Evolutionary conservation across 2,888 invertebrate genomes (phyloP), one percentile per base, ranked within the genome.

Genomic region (Agriopis marginaria): DNA sequence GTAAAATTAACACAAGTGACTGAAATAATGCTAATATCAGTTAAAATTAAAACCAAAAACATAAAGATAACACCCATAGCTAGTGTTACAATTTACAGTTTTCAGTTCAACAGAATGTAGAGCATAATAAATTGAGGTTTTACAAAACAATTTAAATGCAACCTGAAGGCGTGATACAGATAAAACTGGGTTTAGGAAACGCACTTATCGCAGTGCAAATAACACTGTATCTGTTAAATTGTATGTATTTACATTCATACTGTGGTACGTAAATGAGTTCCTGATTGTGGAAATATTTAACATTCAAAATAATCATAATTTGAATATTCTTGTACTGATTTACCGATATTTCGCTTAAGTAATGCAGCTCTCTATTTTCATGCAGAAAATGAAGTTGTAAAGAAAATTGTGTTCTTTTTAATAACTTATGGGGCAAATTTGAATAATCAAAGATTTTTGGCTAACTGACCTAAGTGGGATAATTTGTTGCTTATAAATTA

Each of bases 171-270:
- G 39, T 67, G 69, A 17, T 66, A 65, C 69, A 75, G 73, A 72
- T 75, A 75, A 72, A 75, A 75, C 69, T 75, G 67, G 70, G 75
- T 75, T 77, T 75, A 72, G 75, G 63, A 75, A 72, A 71, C 70
- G 40, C 72, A 74, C 64, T 76, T 77, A 79, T 79, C 77, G 63
- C 45, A 40, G 69, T 60, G 60, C 73, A 78, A 78, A 77, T 75
- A 78, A 56, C 68, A 59, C 69, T 70, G 66, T 73, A 63, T 71
- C 72, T 65, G 66, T 64, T 67, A 77, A 74, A 75, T 73, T 74
- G 70, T 71, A 73, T 67, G 64, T 76, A 75, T 75, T 74, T 77
- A 68, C 75, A 68, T 73, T 71, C 68, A 23, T 72, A 70, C 63
- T 63, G 54, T 63, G 71, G 61, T 68, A 72, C 70, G 70, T 62